Conservation (phyloP, 2,888 invertebrate genomes). For the Phyllotreta cruciferae region DNA sequence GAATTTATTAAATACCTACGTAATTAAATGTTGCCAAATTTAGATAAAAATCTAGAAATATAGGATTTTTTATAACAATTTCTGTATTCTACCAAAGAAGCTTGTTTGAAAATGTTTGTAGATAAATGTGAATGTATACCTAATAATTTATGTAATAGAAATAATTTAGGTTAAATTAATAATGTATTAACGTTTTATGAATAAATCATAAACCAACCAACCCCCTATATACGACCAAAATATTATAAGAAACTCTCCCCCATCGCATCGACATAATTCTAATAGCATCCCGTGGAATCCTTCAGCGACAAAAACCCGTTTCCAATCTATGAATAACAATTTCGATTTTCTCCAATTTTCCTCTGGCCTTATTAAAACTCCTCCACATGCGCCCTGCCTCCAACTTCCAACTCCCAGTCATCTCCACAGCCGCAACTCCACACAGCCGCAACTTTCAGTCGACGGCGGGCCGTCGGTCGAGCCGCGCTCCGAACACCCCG, state of each 20-base stretch:
- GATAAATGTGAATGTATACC: too few relatives aligned
- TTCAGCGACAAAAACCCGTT: conserved; percentile 32
- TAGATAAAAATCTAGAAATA: too few relatives aligned
- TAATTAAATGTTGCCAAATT: too few relatives aligned
- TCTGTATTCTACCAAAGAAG: too few relatives aligned
- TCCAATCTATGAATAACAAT: conserved; percentile 42
- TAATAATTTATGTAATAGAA: too few relatives aligned
- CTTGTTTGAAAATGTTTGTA: too few relatives aligned
- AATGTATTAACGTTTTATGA: too few relatives aligned
- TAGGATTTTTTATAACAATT: too few relatives aligned
- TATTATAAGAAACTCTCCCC: neutral
- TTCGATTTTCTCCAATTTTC: conserved; percentile 41
- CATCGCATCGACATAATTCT: conserved; percentile 7
- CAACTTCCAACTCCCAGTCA: conserved; percentile 35
- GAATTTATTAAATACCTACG: too few relatives aligned
- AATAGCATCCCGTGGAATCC: conserved; percentile 18
- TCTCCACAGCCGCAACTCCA: conserved; percentile 34
- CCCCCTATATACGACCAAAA: neutral
- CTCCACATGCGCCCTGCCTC: conserved; percentile 34
- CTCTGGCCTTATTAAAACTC: conserved; percentile 37
- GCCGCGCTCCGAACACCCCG: conserved; percentile 30
- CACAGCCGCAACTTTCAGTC: conserved; percentile 37
- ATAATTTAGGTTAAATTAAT: too few relatives aligned
- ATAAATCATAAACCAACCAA: too few relatives aligned
- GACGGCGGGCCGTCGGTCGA: conserved; percentile 34